Evolutionary conservation across 1,140 invertebrate species (phyloP).

Genomic region (Ridgeia piscesae): DNA sequence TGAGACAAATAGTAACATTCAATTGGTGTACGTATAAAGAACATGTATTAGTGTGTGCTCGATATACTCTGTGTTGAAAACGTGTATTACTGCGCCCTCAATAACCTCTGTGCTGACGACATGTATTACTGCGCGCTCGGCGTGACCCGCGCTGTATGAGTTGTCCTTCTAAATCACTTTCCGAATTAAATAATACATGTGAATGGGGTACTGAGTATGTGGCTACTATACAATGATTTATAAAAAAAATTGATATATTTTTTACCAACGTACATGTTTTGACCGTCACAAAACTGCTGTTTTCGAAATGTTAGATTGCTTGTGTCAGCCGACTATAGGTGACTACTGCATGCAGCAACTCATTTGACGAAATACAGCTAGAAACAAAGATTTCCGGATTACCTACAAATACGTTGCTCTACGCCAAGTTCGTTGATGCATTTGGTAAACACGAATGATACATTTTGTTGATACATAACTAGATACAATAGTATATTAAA

Average conservation of each 20-base stretch:
- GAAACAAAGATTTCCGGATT: background rate
- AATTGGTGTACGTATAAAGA: background rate
- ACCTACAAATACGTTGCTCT: background rate
- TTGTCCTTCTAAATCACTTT: background rate
- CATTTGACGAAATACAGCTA: background rate
- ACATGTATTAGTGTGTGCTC: background rate
- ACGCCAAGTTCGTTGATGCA: background rate
- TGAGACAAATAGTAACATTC: background rate
- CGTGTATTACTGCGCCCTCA: background rate
- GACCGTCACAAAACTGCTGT: background rate
- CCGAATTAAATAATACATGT: too few relatives aligned
- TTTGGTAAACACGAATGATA: background rate
- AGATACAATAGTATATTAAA: background rate
- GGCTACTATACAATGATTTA: background rate
- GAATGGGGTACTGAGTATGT: background rate
- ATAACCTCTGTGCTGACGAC: too few relatives aligned
- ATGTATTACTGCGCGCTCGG: background rate
- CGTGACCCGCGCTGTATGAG: background rate
- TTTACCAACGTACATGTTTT: background rate
- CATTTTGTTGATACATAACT: background rate
- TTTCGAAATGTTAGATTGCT: background rate
- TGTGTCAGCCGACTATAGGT: background rate
- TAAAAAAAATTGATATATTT: background rate
- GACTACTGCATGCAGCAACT: background rate
- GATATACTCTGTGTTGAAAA: background rate